Percentiles rank a stretch among this genome's conserved stretches.
Conservation (phyloP, 2,888 invertebrate species). For the Ophion slaviceki region DNA sequence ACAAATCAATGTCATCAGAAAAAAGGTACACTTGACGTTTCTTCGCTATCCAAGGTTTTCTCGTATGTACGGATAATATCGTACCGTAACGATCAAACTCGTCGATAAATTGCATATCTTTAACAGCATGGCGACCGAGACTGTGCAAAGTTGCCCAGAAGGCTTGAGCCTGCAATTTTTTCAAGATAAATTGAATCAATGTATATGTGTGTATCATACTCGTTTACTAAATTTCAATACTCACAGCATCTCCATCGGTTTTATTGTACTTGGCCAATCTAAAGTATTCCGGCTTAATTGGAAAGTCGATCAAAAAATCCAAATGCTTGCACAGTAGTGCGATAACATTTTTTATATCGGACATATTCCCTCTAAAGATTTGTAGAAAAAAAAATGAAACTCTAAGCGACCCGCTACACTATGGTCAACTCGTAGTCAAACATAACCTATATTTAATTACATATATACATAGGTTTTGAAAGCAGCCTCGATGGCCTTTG, state of each 20-base stretch:
- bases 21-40: not conserved
- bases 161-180: slow-evolving; percentile 58
- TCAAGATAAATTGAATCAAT: not conserved
- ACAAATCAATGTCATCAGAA: slow-evolving; percentile 43
- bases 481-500: slow-evolving; percentile 22
- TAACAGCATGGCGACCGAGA: slow-evolving; percentile 69
- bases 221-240: slow-evolving; percentile 61
- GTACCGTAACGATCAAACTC: slow-evolving; percentile 72
- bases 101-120: slow-evolving; percentile 63
- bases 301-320: slow-evolving; percentile 73
- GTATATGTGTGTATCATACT: slow-evolving; percentile 11
- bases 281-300: slow-evolving; percentile 81
- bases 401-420: not conserved
- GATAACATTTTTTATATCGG: slow-evolving; percentile 79
- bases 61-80: not conserved
- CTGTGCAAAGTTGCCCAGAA: slow-evolving; percentile 77
- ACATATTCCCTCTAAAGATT: slow-evolving; percentile 68
- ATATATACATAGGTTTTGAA: no score
- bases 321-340: slow-evolving; percentile 80
- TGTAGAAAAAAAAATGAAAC: not conserved
- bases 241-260: slow-evolving; percentile 76
- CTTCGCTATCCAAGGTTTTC: not conserved
- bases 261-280: slow-evolving; percentile 80
- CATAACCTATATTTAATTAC: not conserved
- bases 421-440: not conserved